Percentiles rank a stretch among this genome's conserved stretches.
These are phyloP conservation scores for Argynnis bischoffii DNA, from an alignment of 2,888 invertebrate genomes.

Conservation along the genomic window DNA sequence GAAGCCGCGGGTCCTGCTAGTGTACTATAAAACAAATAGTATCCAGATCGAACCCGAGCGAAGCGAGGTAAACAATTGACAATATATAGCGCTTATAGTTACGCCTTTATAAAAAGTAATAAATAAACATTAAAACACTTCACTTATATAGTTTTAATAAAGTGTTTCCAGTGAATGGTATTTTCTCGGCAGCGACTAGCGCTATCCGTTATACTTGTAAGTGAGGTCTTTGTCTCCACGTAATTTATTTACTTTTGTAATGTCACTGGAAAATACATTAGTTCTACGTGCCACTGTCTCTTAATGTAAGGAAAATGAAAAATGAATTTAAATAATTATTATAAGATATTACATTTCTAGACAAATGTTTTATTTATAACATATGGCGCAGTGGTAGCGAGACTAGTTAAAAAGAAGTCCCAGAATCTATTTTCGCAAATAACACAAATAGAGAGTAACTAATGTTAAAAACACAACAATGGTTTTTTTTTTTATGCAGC, in stretches of 20 bases:
- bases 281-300: not conserved
- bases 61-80: too few relatives aligned
- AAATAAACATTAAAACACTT: not conserved
- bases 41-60: too few relatives aligned
- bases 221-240: slow-evolving; percentile 8
- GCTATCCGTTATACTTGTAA: slow-evolving; percentile 15
- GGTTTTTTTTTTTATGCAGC: too few relatives aligned
- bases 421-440: too few relatives aligned
- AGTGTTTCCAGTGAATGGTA: not conserved
- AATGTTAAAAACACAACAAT: too few relatives aligned
- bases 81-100: too few relatives aligned
- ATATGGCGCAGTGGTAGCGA: not conserved
- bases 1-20: too few relatives aligned
- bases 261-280: slow-evolving; percentile 7
- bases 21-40: too few relatives aligned
- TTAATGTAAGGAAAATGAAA: not conserved
- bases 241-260: slow-evolving; percentile 11
- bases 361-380: not conserved
- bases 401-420: too few relatives aligned
- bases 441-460: too few relatives aligned
- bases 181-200: not conserved
- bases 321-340: slow-evolving; percentile 6
- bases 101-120: too few relatives aligned
- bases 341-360: not conserved
- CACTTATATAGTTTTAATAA: not conserved